Base-by-base conservation (phyloP, 2,797 vertebrate genomes). In the Garrulus glandarius region DNA sequence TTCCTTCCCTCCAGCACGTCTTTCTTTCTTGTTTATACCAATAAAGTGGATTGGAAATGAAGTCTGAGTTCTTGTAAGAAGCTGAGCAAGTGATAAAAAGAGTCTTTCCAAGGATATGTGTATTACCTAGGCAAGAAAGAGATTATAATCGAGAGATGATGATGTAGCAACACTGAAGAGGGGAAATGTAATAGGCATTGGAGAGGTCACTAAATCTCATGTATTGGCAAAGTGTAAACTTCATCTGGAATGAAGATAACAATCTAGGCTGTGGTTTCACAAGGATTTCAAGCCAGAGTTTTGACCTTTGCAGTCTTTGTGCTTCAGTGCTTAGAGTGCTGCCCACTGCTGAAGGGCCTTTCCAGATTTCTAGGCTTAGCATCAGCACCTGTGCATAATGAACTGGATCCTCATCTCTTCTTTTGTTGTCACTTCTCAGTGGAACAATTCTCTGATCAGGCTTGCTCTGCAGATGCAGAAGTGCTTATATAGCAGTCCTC, bases 381-480 rank as follows among this genome's bases (percentile, higher is more conserved):
- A 60, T 13, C 37, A 87, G 70, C 88, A 79, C 52, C 61, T 86
- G 69, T 71, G 57, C 32, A 49, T 93, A 57, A 34, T 79, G 50
- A 91, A 20, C 78, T 92, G 74, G 70, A 56, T 91, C 57, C 53
- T 89, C 22, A 44, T 81, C 57, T 84, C 47, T 90, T 76, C 52
- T 80, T 23, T 61, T 88, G 23, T 67, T 83, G 72, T 68, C 22
- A 37, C 46, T 96, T 95, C 47, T 84, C 59, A 84, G 67, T 65
- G 43, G 80, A 92, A 91, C 26, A 84, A 69, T 84, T 68, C 59
- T 78, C 43, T 89, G 70, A 71, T 81, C 55, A 82, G 50, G 47
- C 80, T 86, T 65, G n/a, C 77, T 92, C 30, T 86, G 80, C 86
- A 82, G 91, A 76, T 95, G 89, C 70, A 79, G 43, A 93, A 94